Percentiles rank a stretch among this genome's conserved stretches.
These are phyloP conservation scores for Hesperia comma DNA, from an alignment of 2,888 invertebrate species.

Conservation along the genomic window DNA sequence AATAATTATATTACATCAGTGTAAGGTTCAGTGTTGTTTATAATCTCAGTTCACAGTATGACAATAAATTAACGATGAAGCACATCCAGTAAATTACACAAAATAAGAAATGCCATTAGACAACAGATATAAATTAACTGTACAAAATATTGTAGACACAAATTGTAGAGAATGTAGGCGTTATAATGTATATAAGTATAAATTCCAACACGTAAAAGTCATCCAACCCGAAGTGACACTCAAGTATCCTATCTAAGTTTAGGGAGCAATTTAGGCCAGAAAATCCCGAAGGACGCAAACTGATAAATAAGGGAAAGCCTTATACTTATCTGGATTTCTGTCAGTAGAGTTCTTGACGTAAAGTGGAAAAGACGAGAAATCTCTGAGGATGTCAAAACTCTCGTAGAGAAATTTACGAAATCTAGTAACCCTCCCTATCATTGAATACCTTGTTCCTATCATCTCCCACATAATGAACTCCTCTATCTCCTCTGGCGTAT, in stretches of 20 bases:
- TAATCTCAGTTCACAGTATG: too few relatives aligned
- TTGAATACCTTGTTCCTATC: too few relatives aligned
- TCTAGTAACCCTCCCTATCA: not conserved
- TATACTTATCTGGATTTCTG: constrained; percentile 30
- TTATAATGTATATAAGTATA: not conserved
- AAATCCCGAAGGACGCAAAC: constrained; percentile 31
- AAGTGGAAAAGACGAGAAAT: constrained; percentile 16
- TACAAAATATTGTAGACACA: too few relatives aligned
- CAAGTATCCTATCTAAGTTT: constrained; percentile 28
- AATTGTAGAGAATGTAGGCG: too few relatives aligned
- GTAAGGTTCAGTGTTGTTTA: too few relatives aligned
- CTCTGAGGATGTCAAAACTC: constrained; percentile 22
- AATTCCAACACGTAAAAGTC: constrained; percentile 4
- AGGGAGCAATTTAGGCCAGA: constrained; percentile 26
- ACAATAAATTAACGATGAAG: too few relatives aligned
- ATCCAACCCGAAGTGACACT: constrained; percentile 18
- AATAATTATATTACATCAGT: too few relatives aligned
- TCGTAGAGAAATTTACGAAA: constrained; percentile 4
- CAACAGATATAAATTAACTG: too few relatives aligned
- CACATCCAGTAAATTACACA: too few relatives aligned
- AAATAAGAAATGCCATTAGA: too few relatives aligned
- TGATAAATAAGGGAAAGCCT: constrained; percentile 30
- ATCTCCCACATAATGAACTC: too few relatives aligned
- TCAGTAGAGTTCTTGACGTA: constrained; percentile 16
- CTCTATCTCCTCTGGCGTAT: too few relatives aligned